Base-by-base conservation (phyloP, 2,113 vertebrate species). In the Tupaia tana region DNA sequence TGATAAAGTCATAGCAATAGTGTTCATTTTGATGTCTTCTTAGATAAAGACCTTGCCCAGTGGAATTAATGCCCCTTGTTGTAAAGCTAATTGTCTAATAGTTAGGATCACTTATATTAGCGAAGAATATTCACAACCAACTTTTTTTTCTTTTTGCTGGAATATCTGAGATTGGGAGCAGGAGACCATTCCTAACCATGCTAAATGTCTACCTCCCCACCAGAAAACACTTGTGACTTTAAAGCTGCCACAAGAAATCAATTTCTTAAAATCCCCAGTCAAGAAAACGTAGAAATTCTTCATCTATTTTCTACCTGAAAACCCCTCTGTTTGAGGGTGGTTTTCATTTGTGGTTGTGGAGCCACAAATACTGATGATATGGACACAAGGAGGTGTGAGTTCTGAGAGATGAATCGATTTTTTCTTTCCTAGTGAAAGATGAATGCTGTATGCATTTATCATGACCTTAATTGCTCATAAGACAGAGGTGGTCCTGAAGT, bases 331-430 rank as follows among this genome's bases (percentile, higher is more conserved):
- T 58, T 93, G 9, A 86, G 19, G 25, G 16, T 74, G 25, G 63
- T 27, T 71, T 74, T 7, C n/a, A 77, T 52, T 71, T 81, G 29
- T 95, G 25, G 85, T 92, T 96, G 94, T 82, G 74, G 10, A 29
- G n/a, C n/a, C 24, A 0, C 61, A 70, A 52, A 3, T 83, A 43
- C 16, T 61, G 56, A 74, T 69, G 64, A 22, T 15, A 31, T 15
- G n/a, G n/a, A 14, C n/a, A 52, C 16, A 87, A 79, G 7, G 7
- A 90, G 96, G 14, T 78, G 13, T 12, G 66, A 7, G 7, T 81
- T 70, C 27, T 52, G 54, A 29, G 19, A 91, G 12, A 84, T 29
- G 13, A 78, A 86, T 6, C 61, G 2, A 7, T 43, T 82, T 94
- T 94, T 63, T 19, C 27, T 92, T 95, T 79, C 12, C 54, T 81